Evolutionary conservation across 2,113 vertebrate species (phyloP), one percentile per base, ranked within the genome.

Genomic region (Fregetta grallaria): DNA sequence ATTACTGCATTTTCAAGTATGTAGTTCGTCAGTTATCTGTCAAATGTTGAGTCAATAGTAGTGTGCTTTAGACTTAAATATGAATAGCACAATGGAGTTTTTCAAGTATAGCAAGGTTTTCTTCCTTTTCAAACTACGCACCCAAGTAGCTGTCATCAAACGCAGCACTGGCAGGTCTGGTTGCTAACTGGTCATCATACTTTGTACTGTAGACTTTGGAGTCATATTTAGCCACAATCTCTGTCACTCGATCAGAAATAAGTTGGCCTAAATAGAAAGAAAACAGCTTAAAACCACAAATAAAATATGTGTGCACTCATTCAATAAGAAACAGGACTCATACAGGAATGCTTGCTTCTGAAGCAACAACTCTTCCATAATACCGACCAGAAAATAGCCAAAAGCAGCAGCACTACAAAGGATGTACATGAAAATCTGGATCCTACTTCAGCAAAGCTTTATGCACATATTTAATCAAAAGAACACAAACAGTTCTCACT

Each of bases 91-190:
- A 74, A 80, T 42, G 32, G 9, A n/a, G 27, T 15, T 42, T 16
- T 79, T 15, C 50, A 70, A 40, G 63, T 1, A n/a, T 19, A 80
- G 17, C 12, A 13, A 42, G 2, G 19, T 29, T 63, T 66, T n/a
- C 55, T 34, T 29, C 52, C 53, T 56, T 73, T 93, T 59, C 38
- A 34, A 83, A 70, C 40, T 59, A 97, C 98, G 13, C 97, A 99
- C 99, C 99, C 45, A 99, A 95, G 96, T 99, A 99, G 96, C 99
- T 99, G 98, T 99, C 99, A 78, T 99, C 99, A 55, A 99, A 99
- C 87, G 98, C 96, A 47, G 99, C 99, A 21, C 98, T 98, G 42
- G 99, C 99, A 10, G 99, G 93, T 50, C 98, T 98, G 45, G 99
- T 99, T 80, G 99, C 93, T 52, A 99, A 73, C 30, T 99, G 99